phyloP scores from a whole-genome alignment of 2,888 invertebrate genomes.

The Leptinotarsa juncta region DNA sequence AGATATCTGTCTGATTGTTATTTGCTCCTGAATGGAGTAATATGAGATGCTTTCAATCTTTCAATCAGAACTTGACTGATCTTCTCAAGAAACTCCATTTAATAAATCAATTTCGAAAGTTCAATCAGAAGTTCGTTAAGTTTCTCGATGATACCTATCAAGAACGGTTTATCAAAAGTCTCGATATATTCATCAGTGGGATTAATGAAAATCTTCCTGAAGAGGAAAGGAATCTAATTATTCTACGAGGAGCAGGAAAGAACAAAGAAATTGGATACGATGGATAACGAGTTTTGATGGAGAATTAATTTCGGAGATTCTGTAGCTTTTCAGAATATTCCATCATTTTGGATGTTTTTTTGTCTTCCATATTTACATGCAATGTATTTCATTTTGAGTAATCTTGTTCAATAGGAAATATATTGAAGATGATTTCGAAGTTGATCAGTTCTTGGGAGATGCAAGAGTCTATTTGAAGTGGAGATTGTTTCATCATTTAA shows the following conservation, averaged over 20 bases:
- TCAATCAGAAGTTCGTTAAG: conserved; percentile 23
- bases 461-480: no score
- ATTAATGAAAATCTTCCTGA: conserved; percentile 4
- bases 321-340: neutral
- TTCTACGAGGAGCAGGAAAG: neutral
- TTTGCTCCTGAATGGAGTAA: conserved; percentile 18
- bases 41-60: conserved; percentile 26
- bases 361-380: neutral
- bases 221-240: conserved; percentile 13
- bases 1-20: neutral
- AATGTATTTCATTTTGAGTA: neutral
- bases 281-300: conserved; percentile 13
- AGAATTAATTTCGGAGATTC: neutral
- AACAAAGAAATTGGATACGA: conserved; percentile 15
- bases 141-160: conserved; percentile 15
- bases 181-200: conserved; percentile 19
- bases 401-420: neutral
- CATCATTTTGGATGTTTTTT: neutral
- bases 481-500: no score
- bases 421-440: neutral
- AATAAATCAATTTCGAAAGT: conserved; percentile 27
- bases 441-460: neutral
- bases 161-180: conserved; percentile 6
- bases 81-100: conserved; percentile 19
- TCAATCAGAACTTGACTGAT: conserved; percentile 22